These are phyloP conservation scores for Stylophora pistillata DNA, from an alignment of 64 coral and sea anemone genomes.

Conservation along the genomic window DNA sequence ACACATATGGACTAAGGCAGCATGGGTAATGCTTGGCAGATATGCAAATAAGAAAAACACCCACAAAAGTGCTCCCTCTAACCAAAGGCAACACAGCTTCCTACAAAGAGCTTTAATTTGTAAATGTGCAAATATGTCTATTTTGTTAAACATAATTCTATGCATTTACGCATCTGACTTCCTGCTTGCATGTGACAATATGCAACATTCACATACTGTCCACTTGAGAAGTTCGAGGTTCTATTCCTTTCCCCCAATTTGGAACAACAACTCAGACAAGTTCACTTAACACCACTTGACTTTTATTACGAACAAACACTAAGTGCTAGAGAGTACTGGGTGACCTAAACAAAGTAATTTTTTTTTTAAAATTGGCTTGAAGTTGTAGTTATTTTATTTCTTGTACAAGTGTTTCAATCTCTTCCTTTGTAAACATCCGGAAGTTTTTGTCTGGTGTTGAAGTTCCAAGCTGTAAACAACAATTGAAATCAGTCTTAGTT, in stretches of 20 bases:
- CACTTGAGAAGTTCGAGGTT: no score
- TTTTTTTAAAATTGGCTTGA: not conserved
- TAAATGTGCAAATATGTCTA: not conserved
- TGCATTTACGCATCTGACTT: no score
- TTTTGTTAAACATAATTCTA: not conserved
- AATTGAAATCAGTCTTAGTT: not conserved
- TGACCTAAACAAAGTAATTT: slow-evolving; percentile 19
- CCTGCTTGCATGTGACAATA: no score
- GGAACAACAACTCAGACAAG: not conserved
- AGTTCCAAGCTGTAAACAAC: slow-evolving; percentile 79
- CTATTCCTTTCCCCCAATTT: not conserved
- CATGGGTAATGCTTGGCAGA: no score
- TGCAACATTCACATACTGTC: no score
- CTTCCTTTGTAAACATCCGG: slow-evolving; percentile 88
- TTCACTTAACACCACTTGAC: not conserved
- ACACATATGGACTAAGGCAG: no score
- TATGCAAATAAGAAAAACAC: no score
- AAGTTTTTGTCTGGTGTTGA: slow-evolving; percentile 82
- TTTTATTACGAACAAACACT: slow-evolving; percentile 50
- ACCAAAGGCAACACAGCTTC: no score
- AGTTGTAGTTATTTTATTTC: slow-evolving; percentile 67
- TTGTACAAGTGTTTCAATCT: slow-evolving; percentile 86
- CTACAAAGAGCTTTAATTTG: not conserved
- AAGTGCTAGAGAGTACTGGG: not conserved
- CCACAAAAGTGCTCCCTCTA: no score